Percentiles rank a stretch among this genome's conserved stretches.
Conservation (phyloP, 2,113 vertebrate genomes). For the Peromyscus maniculatus region DNA sequence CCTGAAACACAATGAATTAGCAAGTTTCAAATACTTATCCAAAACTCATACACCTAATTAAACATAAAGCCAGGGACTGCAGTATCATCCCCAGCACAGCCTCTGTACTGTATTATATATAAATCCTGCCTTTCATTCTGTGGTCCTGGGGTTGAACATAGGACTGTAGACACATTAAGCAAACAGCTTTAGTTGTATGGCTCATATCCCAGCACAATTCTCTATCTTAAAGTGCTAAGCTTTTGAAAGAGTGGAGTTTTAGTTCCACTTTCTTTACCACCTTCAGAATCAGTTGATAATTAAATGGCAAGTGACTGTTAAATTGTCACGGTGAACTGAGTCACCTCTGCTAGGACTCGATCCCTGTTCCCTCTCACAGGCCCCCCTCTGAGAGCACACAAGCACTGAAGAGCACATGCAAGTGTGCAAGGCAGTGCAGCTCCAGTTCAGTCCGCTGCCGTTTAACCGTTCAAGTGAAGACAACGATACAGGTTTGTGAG, state of each 20-base stretch:
- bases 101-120: no score
- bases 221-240: not conserved
- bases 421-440: not conserved
- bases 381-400: not conserved
- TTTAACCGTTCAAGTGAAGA: not conserved
- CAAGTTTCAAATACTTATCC: not conserved
- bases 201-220: not conserved
- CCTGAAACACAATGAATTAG: not conserved
- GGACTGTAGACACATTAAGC: not conserved
- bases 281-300: slow-evolving; percentile 25
- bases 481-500: not conserved
- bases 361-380: not conserved
- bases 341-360: not conserved
- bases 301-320: not conserved
- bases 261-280: not conserved
- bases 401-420: not conserved
- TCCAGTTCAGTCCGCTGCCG: not conserved
- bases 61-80: not conserved
- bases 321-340: not conserved
- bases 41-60: slow-evolving; percentile 16
- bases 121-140: no score
- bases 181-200: no score
- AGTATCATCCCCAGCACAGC: not conserved
- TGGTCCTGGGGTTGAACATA: not conserved
- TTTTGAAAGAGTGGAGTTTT: not conserved